These are phyloP conservation scores for Catharus ustulatus DNA, from an alignment of 2,797 vertebrate species.

Conservation along the genomic window DNA sequence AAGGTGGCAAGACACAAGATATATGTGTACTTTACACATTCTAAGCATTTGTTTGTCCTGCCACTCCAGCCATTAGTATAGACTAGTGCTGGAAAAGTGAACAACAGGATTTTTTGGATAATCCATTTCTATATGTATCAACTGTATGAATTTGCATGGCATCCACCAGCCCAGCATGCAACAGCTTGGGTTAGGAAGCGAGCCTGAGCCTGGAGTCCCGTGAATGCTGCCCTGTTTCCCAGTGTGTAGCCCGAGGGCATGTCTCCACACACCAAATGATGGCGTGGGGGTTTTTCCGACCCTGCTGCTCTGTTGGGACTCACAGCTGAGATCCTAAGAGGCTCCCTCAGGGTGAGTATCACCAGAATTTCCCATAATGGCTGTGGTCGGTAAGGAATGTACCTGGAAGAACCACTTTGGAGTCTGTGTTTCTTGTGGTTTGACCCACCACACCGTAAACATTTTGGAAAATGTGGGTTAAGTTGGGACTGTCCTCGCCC, in stretches of 20 bases:
- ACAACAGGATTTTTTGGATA: not conserved
- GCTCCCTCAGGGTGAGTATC: not conserved
- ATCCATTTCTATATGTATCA: not conserved
- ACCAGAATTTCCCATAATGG: not conserved
- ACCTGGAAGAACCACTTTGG: not conserved
- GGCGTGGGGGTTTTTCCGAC: not conserved
- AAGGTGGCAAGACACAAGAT: not conserved
- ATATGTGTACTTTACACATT: not conserved
- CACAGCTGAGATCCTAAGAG: not conserved
- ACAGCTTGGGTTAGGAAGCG: not conserved
- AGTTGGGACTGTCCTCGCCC: not conserved
- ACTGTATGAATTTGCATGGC: not conserved
- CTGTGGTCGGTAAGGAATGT: not conserved
- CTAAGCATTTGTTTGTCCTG: not conserved
- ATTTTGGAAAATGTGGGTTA: not conserved
- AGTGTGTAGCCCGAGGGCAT: not conserved
- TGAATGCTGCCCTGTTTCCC: not conserved
- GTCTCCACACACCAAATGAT: not conserved
- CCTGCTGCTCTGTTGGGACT: fast-evolving
- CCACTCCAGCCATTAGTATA: not conserved
- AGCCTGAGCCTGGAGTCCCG: not conserved
- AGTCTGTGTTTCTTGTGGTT: not conserved
- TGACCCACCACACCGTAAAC: not conserved
- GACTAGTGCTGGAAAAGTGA: not conserved
- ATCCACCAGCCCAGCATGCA: not conserved